Evolutionary conservation across 2,797 vertebrate genomes (phyloP).

Genomic region (Rhinatrema bivittatum): DNA sequence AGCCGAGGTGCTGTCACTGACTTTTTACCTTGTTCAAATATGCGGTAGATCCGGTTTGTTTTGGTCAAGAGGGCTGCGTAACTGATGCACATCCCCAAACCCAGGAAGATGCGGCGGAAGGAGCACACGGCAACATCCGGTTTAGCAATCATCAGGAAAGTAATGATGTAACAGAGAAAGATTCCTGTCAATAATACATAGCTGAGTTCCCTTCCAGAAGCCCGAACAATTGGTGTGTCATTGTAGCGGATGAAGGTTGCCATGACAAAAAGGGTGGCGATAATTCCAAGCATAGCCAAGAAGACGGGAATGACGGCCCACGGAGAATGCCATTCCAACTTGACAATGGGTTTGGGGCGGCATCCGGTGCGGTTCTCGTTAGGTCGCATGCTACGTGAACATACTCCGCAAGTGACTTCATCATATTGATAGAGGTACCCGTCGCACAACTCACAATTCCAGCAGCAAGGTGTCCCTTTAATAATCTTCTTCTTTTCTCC

Average conservation of each 20-base stretch:
- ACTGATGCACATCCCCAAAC: conserved; percentile 97
- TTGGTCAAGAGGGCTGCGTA: conserved; percentile 94
- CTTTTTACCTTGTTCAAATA: conserved; percentile 97
- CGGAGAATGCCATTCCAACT: conserved; percentile 95
- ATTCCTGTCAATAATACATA: conserved; percentile 94
- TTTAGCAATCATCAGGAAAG: conserved; percentile 96
- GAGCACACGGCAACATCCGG: conserved; percentile 88
- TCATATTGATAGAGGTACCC: conserved; percentile 94
- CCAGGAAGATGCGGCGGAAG: conserved; percentile 89
- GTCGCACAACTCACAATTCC: conserved; percentile 92
- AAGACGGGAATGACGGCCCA: conserved; percentile 96
- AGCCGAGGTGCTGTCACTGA: conserved; percentile 89
- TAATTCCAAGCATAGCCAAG: conserved; percentile 94
- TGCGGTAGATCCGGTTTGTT: conserved; percentile 96
- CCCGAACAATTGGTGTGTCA: conserved; percentile 94
- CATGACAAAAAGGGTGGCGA: conserved; percentile 95
- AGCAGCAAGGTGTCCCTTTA: conserved; percentile 94
- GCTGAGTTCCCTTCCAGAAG: conserved; percentile 90
- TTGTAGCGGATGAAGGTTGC: conserved; percentile 93
- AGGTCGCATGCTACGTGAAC: conserved; percentile 84
- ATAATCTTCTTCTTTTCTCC: conserved; percentile 94
- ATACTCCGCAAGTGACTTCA: conserved; percentile 86
- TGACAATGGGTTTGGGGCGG: conserved; percentile 91
- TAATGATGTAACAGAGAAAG: conserved; percentile 97
- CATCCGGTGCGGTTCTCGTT: conserved; percentile 87